These are phyloP conservation scores for Sebastes nivosus DNA, from an alignment of 2,797 vertebrate species.

Conservation along the genomic window DNA sequence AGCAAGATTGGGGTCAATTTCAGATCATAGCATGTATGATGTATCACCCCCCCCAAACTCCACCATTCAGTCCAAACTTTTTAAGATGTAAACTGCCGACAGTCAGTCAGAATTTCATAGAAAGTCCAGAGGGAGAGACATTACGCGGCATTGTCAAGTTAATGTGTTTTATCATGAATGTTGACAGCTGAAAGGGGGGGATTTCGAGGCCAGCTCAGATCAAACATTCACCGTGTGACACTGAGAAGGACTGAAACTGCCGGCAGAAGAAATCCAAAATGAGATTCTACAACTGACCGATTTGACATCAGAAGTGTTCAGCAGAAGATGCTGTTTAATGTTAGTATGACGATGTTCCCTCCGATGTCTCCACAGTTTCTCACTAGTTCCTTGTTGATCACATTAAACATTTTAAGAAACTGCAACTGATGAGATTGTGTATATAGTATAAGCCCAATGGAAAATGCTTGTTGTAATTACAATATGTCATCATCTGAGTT, in stretches of 20 bases:
- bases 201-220: background rate
- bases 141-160: background rate
- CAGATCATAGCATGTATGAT: background rate
- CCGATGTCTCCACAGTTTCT: background rate
- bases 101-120: background rate
- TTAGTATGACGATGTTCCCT: background rate
- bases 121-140: background rate
- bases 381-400: background rate
- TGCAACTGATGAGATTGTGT: background rate
- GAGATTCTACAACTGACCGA: background rate
- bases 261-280: background rate
- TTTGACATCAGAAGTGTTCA: background rate
- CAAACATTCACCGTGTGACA: background rate
- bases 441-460: background rate
- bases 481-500: background rate
- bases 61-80: background rate
- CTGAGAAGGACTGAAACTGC: background rate
- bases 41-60: background rate
- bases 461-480: background rate
- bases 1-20: constrained; percentile 34
- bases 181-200: background rate
- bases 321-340: background rate
- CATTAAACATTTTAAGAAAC: background rate
- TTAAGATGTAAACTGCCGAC: background rate
- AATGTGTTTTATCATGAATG: constrained; percentile 6